Conservation (phyloP, 2,888 invertebrate species). For the Lomographa bimaculata region DNA sequence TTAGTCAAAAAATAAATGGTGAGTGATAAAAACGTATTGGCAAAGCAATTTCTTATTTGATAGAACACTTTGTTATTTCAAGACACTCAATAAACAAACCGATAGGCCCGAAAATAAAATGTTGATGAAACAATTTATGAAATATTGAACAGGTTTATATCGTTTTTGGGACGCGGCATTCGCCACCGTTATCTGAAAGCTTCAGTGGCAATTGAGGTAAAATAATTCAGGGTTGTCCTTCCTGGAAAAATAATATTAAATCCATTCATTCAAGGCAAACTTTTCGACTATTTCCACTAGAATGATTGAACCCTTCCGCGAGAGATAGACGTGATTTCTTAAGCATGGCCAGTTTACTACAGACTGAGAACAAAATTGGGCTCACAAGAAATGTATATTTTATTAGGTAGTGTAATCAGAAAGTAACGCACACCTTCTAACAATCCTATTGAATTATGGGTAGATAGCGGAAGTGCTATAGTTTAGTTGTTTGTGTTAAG, state of each 20-base stretch:
- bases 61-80: not conserved
- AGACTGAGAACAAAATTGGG: too few relatives aligned
- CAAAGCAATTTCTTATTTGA: not conserved
- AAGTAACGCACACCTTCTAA: too few relatives aligned
- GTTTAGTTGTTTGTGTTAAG: too few relatives aligned
- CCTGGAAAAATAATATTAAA: slow-evolving; percentile 27
- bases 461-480: too few relatives aligned
- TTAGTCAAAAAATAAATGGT: too few relatives aligned
- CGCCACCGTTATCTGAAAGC: slow-evolving; percentile 23
- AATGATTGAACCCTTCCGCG: slow-evolving; percentile 19
- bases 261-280: slow-evolving; percentile 22
- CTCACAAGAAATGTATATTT: too few relatives aligned
- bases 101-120: slow-evolving; percentile 14
- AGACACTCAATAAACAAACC: slow-evolving; percentile 19
- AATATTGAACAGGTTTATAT: slow-evolving; percentile 25
- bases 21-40: too few relatives aligned
- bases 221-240: slow-evolving; percentile 29
- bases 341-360: slow-evolving; percentile 1
- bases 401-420: too few relatives aligned
- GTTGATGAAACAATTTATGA: slow-evolving; percentile 22
- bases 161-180: slow-evolving; percentile 16
- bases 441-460: too few relatives aligned
- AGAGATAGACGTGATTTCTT: slow-evolving; percentile 8
- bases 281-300: slow-evolving; percentile 25
- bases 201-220: slow-evolving; percentile 31